Evolutionary conservation across 1,140 invertebrate genomes (phyloP).

Genomic region (Eubasilissa regina): DNA sequence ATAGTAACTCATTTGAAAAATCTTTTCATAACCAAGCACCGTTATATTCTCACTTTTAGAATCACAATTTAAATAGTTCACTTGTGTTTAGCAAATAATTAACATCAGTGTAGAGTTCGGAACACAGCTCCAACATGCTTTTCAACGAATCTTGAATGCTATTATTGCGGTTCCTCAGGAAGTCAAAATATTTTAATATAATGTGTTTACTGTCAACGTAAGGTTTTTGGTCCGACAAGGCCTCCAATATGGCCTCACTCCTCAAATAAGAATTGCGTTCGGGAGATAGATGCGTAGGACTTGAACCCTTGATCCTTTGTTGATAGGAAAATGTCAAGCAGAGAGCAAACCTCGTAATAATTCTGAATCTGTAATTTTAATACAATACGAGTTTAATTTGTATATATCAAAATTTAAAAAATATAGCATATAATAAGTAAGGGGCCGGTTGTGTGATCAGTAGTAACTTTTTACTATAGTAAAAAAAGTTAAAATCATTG

Average conservation of each 20-base stretch:
- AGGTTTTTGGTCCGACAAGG: slow-evolving; percentile 47
- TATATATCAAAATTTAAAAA: neutral
- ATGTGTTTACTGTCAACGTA: slow-evolving; percentile 41
- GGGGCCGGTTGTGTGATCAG: too few species aligned
- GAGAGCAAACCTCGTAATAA: slow-evolving; percentile 49
- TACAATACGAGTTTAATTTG: neutral
- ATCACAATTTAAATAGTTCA: slow-evolving; percentile 48
- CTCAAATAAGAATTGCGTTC: neutral
- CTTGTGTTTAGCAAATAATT: slow-evolving; percentile 42
- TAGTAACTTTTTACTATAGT: too few species aligned
- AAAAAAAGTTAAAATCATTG: too few species aligned
- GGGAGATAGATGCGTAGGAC: slow-evolving; percentile 7
- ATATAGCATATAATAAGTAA: too few species aligned
- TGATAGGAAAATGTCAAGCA: slow-evolving; percentile 33
- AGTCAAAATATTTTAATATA: slow-evolving; percentile 27
- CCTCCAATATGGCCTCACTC: slow-evolving; percentile 23
- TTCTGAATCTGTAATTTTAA: slow-evolving; percentile 51
- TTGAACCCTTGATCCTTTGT: slow-evolving; percentile 31
- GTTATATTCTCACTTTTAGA: neutral
- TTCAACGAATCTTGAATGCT: slow-evolving; percentile 39
- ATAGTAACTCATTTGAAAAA: neutral
- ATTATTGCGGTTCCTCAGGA: slow-evolving; percentile 39
- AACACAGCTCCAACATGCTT: slow-evolving; percentile 36
- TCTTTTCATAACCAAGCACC: slow-evolving; percentile 7
- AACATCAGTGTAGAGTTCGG: slow-evolving; percentile 46